Evolutionary conservation across 1,140 invertebrate species (phyloP), one percentile per base, ranked within the genome.

Genomic region (Penaeus chinensis): DNA sequence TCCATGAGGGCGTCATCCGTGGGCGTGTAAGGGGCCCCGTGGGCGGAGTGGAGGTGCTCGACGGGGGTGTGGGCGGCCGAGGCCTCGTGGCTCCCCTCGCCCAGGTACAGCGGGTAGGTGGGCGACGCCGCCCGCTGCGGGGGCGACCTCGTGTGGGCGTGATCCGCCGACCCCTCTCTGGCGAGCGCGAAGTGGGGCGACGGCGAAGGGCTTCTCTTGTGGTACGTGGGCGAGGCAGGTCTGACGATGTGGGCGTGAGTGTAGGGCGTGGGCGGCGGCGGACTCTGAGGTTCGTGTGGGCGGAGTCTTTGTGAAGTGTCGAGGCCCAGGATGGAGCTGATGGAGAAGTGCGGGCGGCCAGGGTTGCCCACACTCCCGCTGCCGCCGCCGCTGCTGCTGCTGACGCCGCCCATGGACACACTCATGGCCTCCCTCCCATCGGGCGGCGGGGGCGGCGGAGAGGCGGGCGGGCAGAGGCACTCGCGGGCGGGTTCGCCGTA

Each of bases 241-340:
- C 42, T 74, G 7, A 32, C 71, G 42, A 24, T 74, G 24, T 27
- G 71, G 27, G 65, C 13, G 71, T 63, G 69, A 2, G 37, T 27
- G 71, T 76, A 63, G 69, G 54, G 61, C 54, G 54, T 13, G 19
- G 66, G 80, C 4, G 74, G 37, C n/a, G 42, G 24, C 5, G 80
- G 85, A 61, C 80, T 82, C 18, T 37, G 60, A 32, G 18, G 27
- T 27, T 77, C 85, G 27, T 65, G 65, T 27, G 79, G 79, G n/a
- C 65, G 76, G 3, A 82, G 61, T 60, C 81, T 63, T 61, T 82
- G 84, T 20, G 65, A 32, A 20, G 61, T 65, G 24, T 90, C 87
- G 20, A 90, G 84, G 24, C 89, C 89, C 47, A 90, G 69, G 71
- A 90, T 85, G 42, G 89, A 90, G 32, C 89, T 90, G n/a, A 90